A percentile compares a stretch with the other conserved stretches of the same genome.
Evolutionary conservation across 2,113 vertebrate species (phyloP).

Genomic region (Ochotona princeps): DNA sequence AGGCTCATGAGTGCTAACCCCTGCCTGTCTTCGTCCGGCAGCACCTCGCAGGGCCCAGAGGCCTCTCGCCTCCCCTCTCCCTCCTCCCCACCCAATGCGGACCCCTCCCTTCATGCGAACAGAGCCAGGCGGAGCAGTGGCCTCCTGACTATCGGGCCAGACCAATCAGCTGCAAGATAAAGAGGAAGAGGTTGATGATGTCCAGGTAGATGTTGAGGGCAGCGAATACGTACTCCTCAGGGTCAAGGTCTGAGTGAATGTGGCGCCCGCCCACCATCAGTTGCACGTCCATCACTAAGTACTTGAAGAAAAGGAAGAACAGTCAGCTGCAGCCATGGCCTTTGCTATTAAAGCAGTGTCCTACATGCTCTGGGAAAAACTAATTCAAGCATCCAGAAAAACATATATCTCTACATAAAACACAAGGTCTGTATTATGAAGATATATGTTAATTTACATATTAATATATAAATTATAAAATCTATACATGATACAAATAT

Average conservation of each 20-base stretch:
- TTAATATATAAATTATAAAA: too few species aligned
- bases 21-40: not conserved
- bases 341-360: not conserved
- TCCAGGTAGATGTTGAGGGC: slow-evolving; percentile 91
- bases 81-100: not conserved
- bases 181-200: slow-evolving; percentile 87
- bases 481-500: too few species aligned
- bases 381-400: not conserved
- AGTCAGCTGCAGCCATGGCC: not conserved
- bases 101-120: too few species aligned
- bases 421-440: too few species aligned
- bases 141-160: slow-evolving; percentile 65
- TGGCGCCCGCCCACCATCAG: slow-evolving; percentile 89
- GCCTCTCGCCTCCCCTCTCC: too few species aligned
- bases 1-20: not conserved
- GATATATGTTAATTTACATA: too few species aligned
- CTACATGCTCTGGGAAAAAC: not conserved
- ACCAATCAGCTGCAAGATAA: slow-evolving; percentile 87
- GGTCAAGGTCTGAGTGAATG: slow-evolving; percentile 82
- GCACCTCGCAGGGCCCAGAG: not conserved
- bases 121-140: not conserved
- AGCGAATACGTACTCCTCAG: slow-evolving; percentile 91
- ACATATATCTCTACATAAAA: too few species aligned
- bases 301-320: slow-evolving; percentile 73
- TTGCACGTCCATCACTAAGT: slow-evolving; percentile 88